Evolutionary conservation across 2,888 invertebrate species (phyloP).

Genomic region (Dicyrtoma fusca): DNA sequence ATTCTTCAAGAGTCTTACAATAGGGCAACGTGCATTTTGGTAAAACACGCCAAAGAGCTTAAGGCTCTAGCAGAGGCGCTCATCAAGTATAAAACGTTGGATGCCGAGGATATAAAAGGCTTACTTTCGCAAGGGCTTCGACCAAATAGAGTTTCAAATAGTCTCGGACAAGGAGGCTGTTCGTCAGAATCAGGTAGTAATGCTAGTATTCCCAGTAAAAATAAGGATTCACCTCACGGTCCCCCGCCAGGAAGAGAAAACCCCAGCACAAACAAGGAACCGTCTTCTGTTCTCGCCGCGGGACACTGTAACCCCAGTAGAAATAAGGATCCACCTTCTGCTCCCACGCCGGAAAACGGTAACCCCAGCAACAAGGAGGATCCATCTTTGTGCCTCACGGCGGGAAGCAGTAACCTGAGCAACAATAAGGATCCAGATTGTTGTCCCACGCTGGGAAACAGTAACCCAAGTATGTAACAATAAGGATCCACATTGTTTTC

Average conservation of each 20-base stretch:
- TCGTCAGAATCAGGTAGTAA: no score
- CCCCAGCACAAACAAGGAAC: no score
- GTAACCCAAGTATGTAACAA: no score
- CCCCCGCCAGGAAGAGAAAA: no score
- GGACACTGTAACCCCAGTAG: no score
- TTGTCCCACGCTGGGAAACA: no score
- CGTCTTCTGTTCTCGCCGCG: no score
- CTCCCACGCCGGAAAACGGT: background rate
- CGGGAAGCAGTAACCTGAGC: no score
- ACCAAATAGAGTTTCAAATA: background rate
- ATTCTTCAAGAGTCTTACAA: slow-evolving; percentile 90
- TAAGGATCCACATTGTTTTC: no score
- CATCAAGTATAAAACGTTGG: slow-evolving; percentile 94
- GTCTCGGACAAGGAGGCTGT: background rate
- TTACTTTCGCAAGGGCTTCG: slow-evolving; percentile 60
- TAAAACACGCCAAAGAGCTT: slow-evolving; percentile 85
- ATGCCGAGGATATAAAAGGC: slow-evolving; percentile 88
- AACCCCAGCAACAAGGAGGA: no score
- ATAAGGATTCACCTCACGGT: background rate
- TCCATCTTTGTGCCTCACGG: no score
- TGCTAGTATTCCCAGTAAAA: background rate
- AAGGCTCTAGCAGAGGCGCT: slow-evolving; percentile 92
- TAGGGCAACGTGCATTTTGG: slow-evolving; percentile 84
- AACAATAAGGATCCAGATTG: no score
- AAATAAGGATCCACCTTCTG: background rate